Conservation (phyloP, 2,113 vertebrate genomes). For the Nyctereutes procyonoides region DNA sequence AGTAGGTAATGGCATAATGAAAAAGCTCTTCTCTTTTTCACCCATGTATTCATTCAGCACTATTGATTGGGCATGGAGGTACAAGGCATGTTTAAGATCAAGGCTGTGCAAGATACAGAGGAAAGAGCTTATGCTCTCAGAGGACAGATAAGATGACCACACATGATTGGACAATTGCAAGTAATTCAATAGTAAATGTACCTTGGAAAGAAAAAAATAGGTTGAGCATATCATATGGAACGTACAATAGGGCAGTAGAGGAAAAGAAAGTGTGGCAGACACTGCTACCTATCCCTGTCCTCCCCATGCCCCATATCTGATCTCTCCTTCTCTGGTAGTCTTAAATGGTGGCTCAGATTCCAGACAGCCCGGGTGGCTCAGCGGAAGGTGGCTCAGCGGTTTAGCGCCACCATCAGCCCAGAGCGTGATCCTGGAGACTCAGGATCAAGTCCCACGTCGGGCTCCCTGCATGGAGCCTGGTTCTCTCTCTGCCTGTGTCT, state of each 20-base stretch:
- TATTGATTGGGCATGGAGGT: neutral
- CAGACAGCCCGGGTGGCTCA: neutral
- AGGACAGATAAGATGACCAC: slow-evolving; percentile 16
- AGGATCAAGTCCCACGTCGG: too few species aligned
- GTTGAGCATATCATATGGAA: slow-evolving; percentile 9
- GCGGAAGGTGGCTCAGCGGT: too few species aligned
- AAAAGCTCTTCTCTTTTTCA: slow-evolving; percentile 25
- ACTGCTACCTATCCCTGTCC: neutral
- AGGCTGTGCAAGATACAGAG: neutral
- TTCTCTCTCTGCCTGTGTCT: too few species aligned
- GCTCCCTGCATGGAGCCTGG: too few species aligned
- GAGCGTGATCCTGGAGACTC: too few species aligned
- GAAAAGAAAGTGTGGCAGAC: neutral
- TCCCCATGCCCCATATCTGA: neutral
- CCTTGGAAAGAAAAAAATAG: slow-evolving; percentile 16
- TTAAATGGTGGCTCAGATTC: neutral
- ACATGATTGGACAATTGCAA: neutral
- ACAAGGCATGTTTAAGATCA: neutral
- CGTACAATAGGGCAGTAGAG: neutral
- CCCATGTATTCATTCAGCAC: neutral
- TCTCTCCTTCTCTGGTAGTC: neutral
- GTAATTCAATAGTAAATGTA: slow-evolving; percentile 36
- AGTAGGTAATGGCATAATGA: neutral
- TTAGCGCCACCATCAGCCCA: too few species aligned
- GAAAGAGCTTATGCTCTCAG: neutral